A percentile compares a stretch with the other conserved stretches of the same genome.
Conservation (phyloP, 2,888 invertebrate species). For the Eupithecia vulgata region DNA sequence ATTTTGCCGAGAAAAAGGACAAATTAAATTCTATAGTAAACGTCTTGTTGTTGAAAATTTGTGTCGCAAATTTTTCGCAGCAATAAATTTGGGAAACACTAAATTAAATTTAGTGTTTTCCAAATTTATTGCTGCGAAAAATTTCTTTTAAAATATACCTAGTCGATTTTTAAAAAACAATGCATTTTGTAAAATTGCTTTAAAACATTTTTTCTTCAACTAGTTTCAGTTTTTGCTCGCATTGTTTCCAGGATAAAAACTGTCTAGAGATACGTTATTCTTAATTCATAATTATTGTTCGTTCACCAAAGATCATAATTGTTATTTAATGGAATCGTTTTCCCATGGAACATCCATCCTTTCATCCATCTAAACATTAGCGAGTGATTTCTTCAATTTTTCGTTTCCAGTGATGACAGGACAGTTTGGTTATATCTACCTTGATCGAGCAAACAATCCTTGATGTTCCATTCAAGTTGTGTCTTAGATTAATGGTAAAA, state of each 20-base stretch:
- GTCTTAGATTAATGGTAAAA: no score
- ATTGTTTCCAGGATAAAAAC: no score
- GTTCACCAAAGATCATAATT: no score
- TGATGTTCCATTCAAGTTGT: neutral
- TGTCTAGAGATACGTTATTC: no score
- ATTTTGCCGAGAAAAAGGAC: conserved; percentile 57
- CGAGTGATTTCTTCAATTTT: neutral
- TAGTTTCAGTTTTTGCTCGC: no score
- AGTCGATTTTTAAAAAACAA: neutral
- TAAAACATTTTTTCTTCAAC: neutral
- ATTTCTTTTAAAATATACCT: no score
- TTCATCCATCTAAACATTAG: no score
- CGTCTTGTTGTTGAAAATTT: neutral
- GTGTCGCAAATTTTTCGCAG: neutral
- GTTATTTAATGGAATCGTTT: no score
- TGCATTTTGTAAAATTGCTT: neutral
- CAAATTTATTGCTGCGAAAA: neutral
- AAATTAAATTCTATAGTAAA: neutral
- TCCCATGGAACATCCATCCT: no score
- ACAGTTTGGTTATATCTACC: neutral
- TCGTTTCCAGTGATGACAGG: neutral
- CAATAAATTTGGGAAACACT: no score
- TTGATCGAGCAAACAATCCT: neutral
- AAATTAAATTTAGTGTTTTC: no score
- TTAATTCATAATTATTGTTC: no score